Evolutionary conservation across 2,113 vertebrate species (phyloP), one percentile per base, ranked within the genome.

Genomic region (Larimichthys crocea): DNA sequence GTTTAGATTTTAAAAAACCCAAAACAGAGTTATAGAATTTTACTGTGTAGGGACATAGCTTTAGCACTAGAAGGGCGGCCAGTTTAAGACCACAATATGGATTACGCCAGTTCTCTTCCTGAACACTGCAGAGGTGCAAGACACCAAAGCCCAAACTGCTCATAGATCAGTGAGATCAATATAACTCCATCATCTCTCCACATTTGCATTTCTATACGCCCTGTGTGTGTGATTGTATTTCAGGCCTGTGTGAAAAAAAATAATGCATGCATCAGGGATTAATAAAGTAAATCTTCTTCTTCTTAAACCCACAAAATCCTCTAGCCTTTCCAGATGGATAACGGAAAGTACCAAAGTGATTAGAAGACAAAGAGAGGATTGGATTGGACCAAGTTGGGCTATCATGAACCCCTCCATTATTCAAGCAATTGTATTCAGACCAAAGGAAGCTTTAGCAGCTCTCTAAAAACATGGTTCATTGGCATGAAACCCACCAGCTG

Each of bases 401-500:
- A 65, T 82, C 3, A 74, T 55, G 17, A 57, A 76, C 60, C 26
- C 83, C 77, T 79, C 29, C 42, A 57, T 85, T 81, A 74, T 64
- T 75, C 50, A 66, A 66, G 72, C 46, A 48, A 31, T 84, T 75
- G 64, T 24, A 56, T 80, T 84, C 53, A 64, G 31, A 56, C 61
- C 69, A 59, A 78, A 63, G 46, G 10, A 67, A 74, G n/a, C 61
- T 77, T 46, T 26, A 82, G 59, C 40, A 73, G 76, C 66, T 83
- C 74, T 90, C 76, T 76, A 64, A 87, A 79, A 83, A 70, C 64
- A 35, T 42, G 50, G 40, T 75, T 26, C 63, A 78, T 20, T 85
- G 71, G 75, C 72, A 76, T 59, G 66, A 76, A 82, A 82, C 66
- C 48, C 62, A 79, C 77, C 56, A 85, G 79, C 84, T 88, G 72